Evolutionary conservation across 53 echinoderm and acorn worm species (phyloP), one percentile per base, ranked within the genome.

Genomic region (Stichopus horrens): DNA sequence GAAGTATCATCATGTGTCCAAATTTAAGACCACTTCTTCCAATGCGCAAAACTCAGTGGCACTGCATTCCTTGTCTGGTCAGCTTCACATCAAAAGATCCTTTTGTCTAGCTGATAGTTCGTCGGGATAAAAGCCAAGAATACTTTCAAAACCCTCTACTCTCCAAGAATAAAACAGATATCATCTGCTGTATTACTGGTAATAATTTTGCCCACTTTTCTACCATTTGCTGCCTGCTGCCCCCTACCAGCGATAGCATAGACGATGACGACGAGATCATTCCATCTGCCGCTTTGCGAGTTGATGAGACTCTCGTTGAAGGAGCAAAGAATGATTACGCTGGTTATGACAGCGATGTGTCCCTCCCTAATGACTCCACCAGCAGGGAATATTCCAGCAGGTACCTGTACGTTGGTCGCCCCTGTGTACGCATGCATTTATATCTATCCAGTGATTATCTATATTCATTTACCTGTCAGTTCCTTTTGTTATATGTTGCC

Each of bases 321-420:
- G 90, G 92, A 10, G 92, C 92, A 74, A 92, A 92, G 63, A 92
- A 90, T 82, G 92, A 92, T 22, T 92, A 89, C 55, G 89, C 92
- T 74, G 92, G 92, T 14, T 92, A 92, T 20, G 92, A 92, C 89
- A 92, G 92, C 74, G 92, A 92, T 66, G 90, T 89, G 11, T 87
- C 75, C 74, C 87, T 87, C 56, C 74, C 87, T n/a, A 11, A 57
- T 23, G 83, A 83, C 19, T 53, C 79, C 79, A 63, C 63, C 63
- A 63, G 19, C 71, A 71, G n/a, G 71, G 71, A 71, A 18, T 71
- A 76, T 54, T 9, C 23, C 77, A 14, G 11, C 13, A 76, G 77
- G 77, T 76, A 76, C 77, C 68, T 54, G 8, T 54, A 51, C 77
- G 77, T 76, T 51, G 77, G 52, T 51, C 52, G 5, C 77, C 77